These are phyloP conservation scores for Drosophila sp. DNA, from an alignment of 1,140 invertebrate species.

Conservation along the genomic window DNA sequence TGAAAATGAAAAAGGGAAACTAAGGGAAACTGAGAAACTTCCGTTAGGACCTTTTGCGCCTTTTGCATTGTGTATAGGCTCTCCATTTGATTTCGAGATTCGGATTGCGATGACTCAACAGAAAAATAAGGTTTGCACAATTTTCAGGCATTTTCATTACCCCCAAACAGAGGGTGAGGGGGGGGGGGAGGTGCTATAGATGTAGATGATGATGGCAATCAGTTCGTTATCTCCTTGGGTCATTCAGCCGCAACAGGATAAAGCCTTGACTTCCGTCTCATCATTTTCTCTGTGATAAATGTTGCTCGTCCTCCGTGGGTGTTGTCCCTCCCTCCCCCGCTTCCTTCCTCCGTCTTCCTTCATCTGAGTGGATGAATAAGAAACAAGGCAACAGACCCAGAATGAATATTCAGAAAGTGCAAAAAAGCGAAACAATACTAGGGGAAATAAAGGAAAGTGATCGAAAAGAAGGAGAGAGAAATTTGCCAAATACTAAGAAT, in stretches of 20 bases:
- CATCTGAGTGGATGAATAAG: no score
- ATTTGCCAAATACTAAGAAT: no score
- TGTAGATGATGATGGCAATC: constrained; percentile 44
- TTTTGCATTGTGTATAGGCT: not conserved
- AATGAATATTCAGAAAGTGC: no score
- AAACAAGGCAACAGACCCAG: no score
- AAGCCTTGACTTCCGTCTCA: constrained; percentile 30
- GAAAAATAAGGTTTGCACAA: constrained; percentile 39
- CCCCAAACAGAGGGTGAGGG: no score
- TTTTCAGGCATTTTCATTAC: constrained; percentile 56
- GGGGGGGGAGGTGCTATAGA: not conserved
- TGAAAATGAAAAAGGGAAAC: not conserved
- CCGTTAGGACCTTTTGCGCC: constrained; percentile 20
- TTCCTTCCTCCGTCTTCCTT: no score
- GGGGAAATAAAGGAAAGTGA: no score
- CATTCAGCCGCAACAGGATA: constrained; percentile 18
- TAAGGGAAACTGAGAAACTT: constrained; percentile 35
- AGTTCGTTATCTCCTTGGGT: constrained; percentile 23
- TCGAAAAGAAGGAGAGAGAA: no score
- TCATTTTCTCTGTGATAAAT: constrained; percentile 32
- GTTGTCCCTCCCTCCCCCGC: not conserved
- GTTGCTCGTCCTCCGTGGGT: constrained; percentile 4
- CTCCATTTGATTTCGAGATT: constrained; percentile 6
- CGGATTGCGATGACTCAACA: constrained; percentile 43
- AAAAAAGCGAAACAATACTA: no score